These are phyloP conservation scores for Pheosia gnoma DNA, from an alignment of 2,888 invertebrate species.

Conservation along the genomic window DNA sequence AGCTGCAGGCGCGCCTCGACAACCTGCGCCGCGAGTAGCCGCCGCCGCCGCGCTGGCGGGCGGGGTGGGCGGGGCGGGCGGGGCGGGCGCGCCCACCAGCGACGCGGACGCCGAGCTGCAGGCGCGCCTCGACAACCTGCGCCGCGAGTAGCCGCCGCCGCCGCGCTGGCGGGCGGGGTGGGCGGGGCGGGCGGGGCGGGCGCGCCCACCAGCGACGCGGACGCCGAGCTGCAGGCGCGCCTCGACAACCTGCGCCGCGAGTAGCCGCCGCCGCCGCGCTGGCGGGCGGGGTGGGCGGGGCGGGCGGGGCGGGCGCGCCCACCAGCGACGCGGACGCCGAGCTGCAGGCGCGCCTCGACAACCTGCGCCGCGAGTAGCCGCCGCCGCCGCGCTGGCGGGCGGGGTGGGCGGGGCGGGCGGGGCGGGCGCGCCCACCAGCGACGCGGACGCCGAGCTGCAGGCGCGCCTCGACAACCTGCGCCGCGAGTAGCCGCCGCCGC, in stretches of 20 bases:
- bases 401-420: too few species aligned
- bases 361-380: constrained; percentile 84
- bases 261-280: background rate
- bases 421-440: too few species aligned
- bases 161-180: constrained; percentile 47
- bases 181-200: constrained; percentile 56
- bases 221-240: constrained; percentile 98
- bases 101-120: constrained; percentile 99
- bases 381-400: background rate
- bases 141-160: constrained; percentile 52
- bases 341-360: constrained; percentile 97
- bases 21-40: constrained; percentile 94
- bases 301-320: constrained; percentile 65
- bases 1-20: constrained; percentile 97
- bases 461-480: too few species aligned
- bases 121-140: constrained; percentile 96
- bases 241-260: constrained; percentile 93
- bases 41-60: constrained; percentile 73
- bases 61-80: constrained; percentile 67
- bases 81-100: constrained; percentile 76
- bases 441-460: too few species aligned
- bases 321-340: constrained; percentile 97
- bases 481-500: too few species aligned
- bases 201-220: constrained; percentile 89
- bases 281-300: constrained; percentile 51